Conservation (phyloP, 1,140 invertebrate genomes). For the Adoxophyes honmai region DNA sequence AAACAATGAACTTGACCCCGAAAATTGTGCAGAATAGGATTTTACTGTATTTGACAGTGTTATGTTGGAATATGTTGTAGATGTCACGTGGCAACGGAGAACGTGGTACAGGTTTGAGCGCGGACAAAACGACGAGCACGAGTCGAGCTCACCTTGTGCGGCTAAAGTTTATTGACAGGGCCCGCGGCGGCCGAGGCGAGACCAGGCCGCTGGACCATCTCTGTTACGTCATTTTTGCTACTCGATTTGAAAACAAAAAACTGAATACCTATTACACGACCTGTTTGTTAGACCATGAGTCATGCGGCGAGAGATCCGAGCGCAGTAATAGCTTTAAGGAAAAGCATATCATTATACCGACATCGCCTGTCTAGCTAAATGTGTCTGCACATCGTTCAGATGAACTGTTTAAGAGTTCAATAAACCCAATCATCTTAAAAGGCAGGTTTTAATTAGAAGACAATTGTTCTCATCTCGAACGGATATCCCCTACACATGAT, state of each 20-base stretch:
- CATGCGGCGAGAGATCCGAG: slow-evolving; percentile 17
- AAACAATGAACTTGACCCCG: slow-evolving; percentile 54
- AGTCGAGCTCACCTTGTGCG: slow-evolving; percentile 53
- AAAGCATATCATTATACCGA: no score
- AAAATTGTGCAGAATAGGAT: slow-evolving; percentile 13
- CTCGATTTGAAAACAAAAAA: slow-evolving; percentile 43
- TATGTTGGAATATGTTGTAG: slow-evolving; percentile 8
- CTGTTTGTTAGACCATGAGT: slow-evolving; percentile 31
- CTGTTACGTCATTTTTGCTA: slow-evolving; percentile 53
- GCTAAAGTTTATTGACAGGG: slow-evolving; percentile 72
- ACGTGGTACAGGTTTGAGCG: slow-evolving; percentile 26
- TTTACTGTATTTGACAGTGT: background rate
- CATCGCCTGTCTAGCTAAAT: no score
- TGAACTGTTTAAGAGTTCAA: background rate
- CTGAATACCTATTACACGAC: slow-evolving; percentile 53
- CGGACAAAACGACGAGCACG: slow-evolving; percentile 47
- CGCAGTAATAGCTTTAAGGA: background rate
- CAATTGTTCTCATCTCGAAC: no score
- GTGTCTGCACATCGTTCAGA: no score
- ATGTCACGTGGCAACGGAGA: slow-evolving; percentile 17
- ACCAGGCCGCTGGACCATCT: slow-evolving; percentile 39
- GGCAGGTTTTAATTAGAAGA: no score
- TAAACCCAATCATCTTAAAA: background rate
- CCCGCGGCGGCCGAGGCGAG: slow-evolving; percentile 44
- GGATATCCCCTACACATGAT: no score